Percentiles rank a stretch among this genome's conserved stretches.
phyloP scores from a whole-genome alignment of 2,113 vertebrate genomes.

The Gobio gobio region DNA sequence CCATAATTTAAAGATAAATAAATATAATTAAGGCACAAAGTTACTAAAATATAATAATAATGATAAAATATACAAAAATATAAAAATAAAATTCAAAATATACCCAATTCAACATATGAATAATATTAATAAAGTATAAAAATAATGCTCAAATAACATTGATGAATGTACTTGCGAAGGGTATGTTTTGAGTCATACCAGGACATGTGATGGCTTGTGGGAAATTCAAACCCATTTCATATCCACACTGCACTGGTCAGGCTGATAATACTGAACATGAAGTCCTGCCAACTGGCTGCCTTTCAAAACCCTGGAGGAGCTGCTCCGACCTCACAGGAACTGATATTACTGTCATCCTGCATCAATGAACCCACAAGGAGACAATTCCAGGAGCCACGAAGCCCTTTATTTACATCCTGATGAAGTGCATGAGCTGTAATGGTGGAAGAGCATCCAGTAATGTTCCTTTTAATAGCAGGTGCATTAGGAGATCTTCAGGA shows the following conservation, averaged over 20 bases:
- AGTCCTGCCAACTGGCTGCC: conserved; percentile 10
- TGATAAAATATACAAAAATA: no score
- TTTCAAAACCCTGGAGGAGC: background rate
- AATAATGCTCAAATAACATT: background rate
- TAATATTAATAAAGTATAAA: background rate
- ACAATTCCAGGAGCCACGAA: conserved; percentile 1
- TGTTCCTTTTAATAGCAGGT: conserved; percentile 12
- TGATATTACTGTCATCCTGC: conserved; percentile 27
- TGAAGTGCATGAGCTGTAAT: conserved; percentile 4
- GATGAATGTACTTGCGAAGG: background rate
- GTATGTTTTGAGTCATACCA: background rate
- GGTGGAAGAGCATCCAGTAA: background rate
- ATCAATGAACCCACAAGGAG: conserved; percentile 3
- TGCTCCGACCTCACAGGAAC: conserved; percentile 4
- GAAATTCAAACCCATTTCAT: conserved; percentile 3
- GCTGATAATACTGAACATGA: conserved; percentile 3
- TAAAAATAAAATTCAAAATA: background rate
- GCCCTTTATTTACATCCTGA: conserved; percentile 13
- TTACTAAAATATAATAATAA: background rate
- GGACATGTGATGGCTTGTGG: background rate
- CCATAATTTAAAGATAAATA: background rate
- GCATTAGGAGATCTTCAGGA: conserved; percentile 18
- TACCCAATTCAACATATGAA: background rate
- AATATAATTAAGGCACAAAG: background rate
- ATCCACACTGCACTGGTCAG: background rate